Conservation (phyloP, 2,797 vertebrate species). For the Odontamblyopus rebecca region DNA sequence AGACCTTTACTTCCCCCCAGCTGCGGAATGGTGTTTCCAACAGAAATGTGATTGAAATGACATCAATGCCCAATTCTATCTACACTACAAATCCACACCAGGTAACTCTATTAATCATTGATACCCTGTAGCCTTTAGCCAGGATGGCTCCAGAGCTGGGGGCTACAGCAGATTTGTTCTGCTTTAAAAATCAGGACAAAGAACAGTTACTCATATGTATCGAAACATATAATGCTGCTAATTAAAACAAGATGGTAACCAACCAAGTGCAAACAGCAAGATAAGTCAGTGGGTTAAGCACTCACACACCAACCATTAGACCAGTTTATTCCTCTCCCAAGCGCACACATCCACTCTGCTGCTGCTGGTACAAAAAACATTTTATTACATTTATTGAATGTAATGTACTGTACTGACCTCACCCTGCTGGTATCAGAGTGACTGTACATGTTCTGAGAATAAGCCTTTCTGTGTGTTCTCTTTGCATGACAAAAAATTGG, state of each 20-base stretch:
- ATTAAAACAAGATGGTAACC: slow-evolving; percentile 27
- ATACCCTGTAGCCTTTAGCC: slow-evolving; percentile 25
- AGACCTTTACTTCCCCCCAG: slow-evolving; percentile 52
- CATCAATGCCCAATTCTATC: slow-evolving; percentile 23
- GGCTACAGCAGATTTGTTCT: slow-evolving; percentile 22
- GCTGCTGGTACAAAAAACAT: slow-evolving; percentile 6
- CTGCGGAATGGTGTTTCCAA: slow-evolving; percentile 36
- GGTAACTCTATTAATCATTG: slow-evolving; percentile 31
- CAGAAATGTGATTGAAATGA: slow-evolving; percentile 27
- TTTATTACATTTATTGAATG: slow-evolving; percentile 32
- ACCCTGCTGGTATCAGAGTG: slow-evolving; percentile 32
- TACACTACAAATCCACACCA: slow-evolving; percentile 20
- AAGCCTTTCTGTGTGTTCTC: slow-evolving; percentile 57
- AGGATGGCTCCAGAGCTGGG: slow-evolving; percentile 11
- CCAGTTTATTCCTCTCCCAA: not conserved
- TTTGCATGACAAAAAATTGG: slow-evolving; percentile 60
- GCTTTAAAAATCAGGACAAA: slow-evolving; percentile 16
- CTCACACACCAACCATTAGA: not conserved
- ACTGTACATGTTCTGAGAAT: slow-evolving; percentile 53
- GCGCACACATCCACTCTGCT: not conserved
- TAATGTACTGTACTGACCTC: slow-evolving; percentile 56
- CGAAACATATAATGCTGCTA: not conserved
- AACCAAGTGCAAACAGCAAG: not conserved
- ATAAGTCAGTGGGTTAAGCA: not conserved
- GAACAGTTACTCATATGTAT: too few relatives aligned